These are phyloP conservation scores for Baryphthengus martii DNA, from an alignment of 2,113 vertebrate species.

Conservation along the genomic window DNA sequence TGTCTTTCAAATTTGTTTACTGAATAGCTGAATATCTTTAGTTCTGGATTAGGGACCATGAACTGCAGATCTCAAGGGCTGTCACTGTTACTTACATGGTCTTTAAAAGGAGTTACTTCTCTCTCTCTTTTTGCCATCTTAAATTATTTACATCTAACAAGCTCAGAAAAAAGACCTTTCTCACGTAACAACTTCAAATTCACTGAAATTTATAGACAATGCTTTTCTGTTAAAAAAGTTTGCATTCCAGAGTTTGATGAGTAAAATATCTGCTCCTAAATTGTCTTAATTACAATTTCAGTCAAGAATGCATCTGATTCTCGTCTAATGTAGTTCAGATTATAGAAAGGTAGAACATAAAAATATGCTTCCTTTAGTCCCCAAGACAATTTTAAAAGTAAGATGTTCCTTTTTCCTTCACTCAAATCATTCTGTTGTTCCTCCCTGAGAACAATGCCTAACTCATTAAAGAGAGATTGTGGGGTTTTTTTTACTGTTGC, in stretches of 20 bases:
- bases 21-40: constrained; percentile 55
- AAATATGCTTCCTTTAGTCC: not conserved
- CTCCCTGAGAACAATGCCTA: not conserved
- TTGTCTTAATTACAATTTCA: constrained; percentile 38
- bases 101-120: constrained; percentile 10
- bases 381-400: constrained; percentile 4
- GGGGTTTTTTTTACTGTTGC: not conserved
- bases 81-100: not conserved
- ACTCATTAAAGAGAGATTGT: not conserved
- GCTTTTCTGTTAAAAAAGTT: not conserved
- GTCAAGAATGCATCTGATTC: not conserved
- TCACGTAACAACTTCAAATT: constrained; percentile 21
- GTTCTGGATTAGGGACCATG: not conserved
- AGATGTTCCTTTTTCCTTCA: not conserved
- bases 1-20: constrained; percentile 42
- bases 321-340: constrained; percentile 19
- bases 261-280: not conserved
- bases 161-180: not conserved
- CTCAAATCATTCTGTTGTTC: not conserved
- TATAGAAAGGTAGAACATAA: not conserved
- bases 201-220: not conserved
- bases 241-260: not conserved
- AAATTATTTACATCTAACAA: constrained; percentile 52
- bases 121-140: not conserved
- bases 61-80: constrained; percentile 2